Base-by-base conservation (phyloP, 1,140 invertebrate genomes). In the Drosophila lowei region DNA sequence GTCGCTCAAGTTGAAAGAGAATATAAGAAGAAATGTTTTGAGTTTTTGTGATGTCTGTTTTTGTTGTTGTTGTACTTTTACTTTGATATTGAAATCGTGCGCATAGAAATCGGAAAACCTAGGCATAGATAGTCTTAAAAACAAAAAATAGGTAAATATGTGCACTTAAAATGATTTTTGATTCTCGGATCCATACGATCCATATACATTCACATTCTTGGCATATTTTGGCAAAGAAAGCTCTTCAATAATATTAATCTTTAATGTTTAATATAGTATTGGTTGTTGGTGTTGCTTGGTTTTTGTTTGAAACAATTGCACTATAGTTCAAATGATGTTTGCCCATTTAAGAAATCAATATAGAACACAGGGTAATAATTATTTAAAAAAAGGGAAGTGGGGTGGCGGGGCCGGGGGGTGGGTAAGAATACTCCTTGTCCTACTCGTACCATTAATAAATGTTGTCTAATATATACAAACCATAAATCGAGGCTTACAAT, bases 221-320 rank as follows among this genome's bases (percentile, higher is more conserved):
- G 75, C 79, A 84, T 38, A 13, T 38, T 88, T 79, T 63, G 66
- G 79, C 84, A 86, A 86, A 86, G 81, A 84, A 83, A 83, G 81
- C 71, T 84, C 47, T 60, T 81, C 65, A 86, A 85, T 72, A 79
- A 86, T 81, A 85, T 86, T 79, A 81, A 77, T 86, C 70, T 47
- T 75, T 75, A 84, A 67, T 52, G 50, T 78, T 61, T 86, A 81
- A 85, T 67, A 77, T 72, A 72, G 61, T 76, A 54, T 63, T 76
- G 66, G 59, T 77, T 68, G 64, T 77, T 66, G 59, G 76, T 75
- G 38, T 75, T 72, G 53, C 65, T 73, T 74, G 50, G 73, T 76
- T 80, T 60, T 85, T 85, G 80, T 88, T 88, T 88, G 78, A 88
- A 88, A 88, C 83, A 88, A 88, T 88, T 88, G 83, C 83, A 88